phyloP scores from a whole-genome alignment of 2,888 invertebrate species.

The Hyalella azteca region DNA sequence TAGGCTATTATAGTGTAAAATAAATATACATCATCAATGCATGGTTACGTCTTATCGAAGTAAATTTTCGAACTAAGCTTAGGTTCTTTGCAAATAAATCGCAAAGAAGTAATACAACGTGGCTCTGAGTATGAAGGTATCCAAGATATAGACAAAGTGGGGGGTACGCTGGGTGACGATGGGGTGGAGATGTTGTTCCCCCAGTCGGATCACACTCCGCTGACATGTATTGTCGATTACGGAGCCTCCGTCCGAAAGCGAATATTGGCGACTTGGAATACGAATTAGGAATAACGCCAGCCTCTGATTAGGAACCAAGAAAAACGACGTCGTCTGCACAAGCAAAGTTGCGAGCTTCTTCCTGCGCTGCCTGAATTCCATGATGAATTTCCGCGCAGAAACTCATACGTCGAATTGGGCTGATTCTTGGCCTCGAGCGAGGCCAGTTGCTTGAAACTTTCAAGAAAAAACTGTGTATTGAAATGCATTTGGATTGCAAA shows the following conservation, averaged over 20 bases:
- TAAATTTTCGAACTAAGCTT: no score
- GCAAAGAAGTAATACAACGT: no score
- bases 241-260: slow-evolving; percentile 4
- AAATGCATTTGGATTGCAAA: no score
- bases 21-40: no score
- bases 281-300: slow-evolving; percentile 36
- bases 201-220: slow-evolving; percentile 18
- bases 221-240: slow-evolving; percentile 40
- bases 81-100: no score
- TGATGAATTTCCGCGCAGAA: not conserved
- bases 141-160: not conserved
- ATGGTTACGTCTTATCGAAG: no score
- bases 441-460: no score
- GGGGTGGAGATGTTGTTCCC: slow-evolving; percentile 10
- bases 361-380: not conserved
- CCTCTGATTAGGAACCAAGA: slow-evolving; percentile 31
- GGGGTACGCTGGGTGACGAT: not conserved
- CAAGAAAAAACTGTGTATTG: no score
- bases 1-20: no score
- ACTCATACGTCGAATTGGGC: no score
- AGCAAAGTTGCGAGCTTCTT: slow-evolving; percentile 1
- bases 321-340: not conserved
- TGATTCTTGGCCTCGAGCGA: no score
- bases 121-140: no score
- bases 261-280: slow-evolving; percentile 32